Percentiles rank a stretch among this genome's conserved stretches.
phyloP scores from a whole-genome alignment of 30 jellyfish, hydroid and myxozoan species.

The Hydractinia echinata region DNA sequence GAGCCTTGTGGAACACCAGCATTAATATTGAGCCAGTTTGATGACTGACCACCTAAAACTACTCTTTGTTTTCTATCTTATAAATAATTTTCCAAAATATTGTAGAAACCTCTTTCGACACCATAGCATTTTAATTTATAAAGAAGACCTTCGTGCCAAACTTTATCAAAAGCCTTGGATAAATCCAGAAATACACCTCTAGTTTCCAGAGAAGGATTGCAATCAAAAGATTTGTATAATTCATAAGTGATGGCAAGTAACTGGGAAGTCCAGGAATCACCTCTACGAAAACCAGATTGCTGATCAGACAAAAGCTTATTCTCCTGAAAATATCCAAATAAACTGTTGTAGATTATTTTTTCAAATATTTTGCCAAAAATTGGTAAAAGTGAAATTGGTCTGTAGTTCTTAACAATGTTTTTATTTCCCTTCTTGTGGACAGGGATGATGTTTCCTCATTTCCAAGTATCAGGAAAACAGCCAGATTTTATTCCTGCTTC shows the following conservation, averaged over 20 bases:
- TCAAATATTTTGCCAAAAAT: slow-evolving; percentile 59
- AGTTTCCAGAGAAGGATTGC: slow-evolving; percentile 48
- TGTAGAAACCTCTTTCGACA: slow-evolving; percentile 8
- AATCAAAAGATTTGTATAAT: slow-evolving; percentile 40
- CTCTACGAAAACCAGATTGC: slow-evolving; percentile 41
- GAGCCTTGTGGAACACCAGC: too few species aligned
- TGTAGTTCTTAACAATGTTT: background rate
- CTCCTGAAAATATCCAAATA: slow-evolving; percentile 21
- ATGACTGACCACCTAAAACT: too few species aligned
- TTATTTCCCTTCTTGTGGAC: slow-evolving; percentile 43
- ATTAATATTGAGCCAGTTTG: too few species aligned
- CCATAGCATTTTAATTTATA: slow-evolving; percentile 22
- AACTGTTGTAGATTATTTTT: slow-evolving; percentile 37
- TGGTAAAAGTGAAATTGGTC: slow-evolving; percentile 39
- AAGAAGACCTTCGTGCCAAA: slow-evolving; percentile 57
- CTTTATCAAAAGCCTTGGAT: slow-evolving; percentile 58
- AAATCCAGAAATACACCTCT: slow-evolving; percentile 42
- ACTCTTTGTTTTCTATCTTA: too few species aligned
- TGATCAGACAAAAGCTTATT: slow-evolving; percentile 33
- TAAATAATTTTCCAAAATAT: too few species aligned
- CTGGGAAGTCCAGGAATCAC: slow-evolving; percentile 44
- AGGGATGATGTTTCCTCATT: slow-evolving; percentile 52
- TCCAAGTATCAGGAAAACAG: slow-evolving; percentile 43
- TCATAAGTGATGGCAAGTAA: slow-evolving; percentile 29
- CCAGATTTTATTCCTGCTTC: slow-evolving; percentile 38